A percentile compares a stretch with the other conserved stretches of the same genome.
phyloP scores from a whole-genome alignment of 1,140 invertebrate species.

The Phenacoccus solenopsis region DNA sequence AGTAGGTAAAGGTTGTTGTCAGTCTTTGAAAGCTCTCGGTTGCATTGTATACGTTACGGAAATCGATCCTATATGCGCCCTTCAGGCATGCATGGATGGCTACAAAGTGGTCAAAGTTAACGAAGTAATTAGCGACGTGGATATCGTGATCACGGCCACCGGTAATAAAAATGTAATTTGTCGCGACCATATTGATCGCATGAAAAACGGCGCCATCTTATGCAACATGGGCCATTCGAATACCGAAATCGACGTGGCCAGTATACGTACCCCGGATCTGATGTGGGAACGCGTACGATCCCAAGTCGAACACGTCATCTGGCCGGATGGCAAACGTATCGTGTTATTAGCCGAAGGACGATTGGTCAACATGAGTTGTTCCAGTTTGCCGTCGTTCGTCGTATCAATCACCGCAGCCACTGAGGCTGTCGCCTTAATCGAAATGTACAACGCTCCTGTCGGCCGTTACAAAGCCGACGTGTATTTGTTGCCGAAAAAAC shows the following conservation, averaged over 20 bases:
- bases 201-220: constrained; percentile 92
- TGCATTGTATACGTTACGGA: constrained; percentile 92
- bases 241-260: constrained; percentile 92
- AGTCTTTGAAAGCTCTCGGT: constrained; percentile 86
- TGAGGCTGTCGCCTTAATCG: constrained; percentile 76
- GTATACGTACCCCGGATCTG: constrained; percentile 78
- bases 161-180: constrained; percentile 95
- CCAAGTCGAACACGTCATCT: constrained; percentile 94
- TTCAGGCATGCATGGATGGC: constrained; percentile 97
- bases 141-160: constrained; percentile 90
- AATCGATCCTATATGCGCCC: constrained; percentile 95
- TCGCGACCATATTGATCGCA: constrained; percentile 88
- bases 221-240: constrained; percentile 99
- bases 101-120: constrained; percentile 89
- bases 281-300: constrained; percentile 96
- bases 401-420: constrained; percentile 90
- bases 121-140: constrained; percentile 85
- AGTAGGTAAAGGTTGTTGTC: constrained; percentile 94
- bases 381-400: constrained; percentile 93
- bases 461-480: constrained; percentile 94
- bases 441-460: constrained; percentile 87
- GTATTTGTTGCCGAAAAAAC: constrained; percentile 90
- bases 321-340: constrained; percentile 83
- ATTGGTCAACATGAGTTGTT: constrained; percentile 90
- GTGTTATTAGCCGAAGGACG: constrained; percentile 89